Evolutionary conservation across 1,140 invertebrate genomes (phyloP), one percentile per base, ranked within the genome.

Genomic region (Megalopta genalis): DNA sequence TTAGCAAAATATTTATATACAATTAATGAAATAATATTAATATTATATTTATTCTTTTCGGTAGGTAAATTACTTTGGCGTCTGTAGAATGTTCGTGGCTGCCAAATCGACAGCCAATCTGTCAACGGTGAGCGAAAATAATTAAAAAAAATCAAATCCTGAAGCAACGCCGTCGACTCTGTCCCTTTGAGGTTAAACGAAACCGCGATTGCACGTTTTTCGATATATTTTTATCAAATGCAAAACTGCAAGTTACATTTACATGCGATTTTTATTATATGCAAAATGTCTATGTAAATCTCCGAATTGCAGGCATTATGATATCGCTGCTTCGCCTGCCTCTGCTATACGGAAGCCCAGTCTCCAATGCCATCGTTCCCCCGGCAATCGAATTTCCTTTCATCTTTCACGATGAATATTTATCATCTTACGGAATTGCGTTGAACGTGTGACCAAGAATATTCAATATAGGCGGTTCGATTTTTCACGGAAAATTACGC

Each of bases 321-420:
- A 42, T 39, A 25, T 39, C 37, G 32, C 5, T n/a, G 21, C 12
- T 77, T 49, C 60, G 74, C n/a, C 21, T 8, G 21, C 37, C 7
- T 18, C n/a, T 37, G 27, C 8, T 37, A 21, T 70, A n/a, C n/a
- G 39, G 10, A 27, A 52, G 32, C 59, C n/a, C 21, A 59, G 32
- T 23, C 32, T 27, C 42, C 60, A 71, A 72, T 72, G 64, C 63
- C 69, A 27, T 64, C 27, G 12, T 37, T 9, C n/a, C 27, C 18
- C 3, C 6, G 59, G 27, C 32, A 78, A 78, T 78, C 68, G 68
- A 72, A 78, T 78, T 72, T 72, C 69, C 68, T 78, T 78, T 78
- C 68, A 64, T 65, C 68, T n/a, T 37, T 12, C 3, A 12, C 32
- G n/a, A 78, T 78, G 69, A 78, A 78, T 78, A 78, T 78, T 78